Evolutionary conservation across 2,888 invertebrate genomes (phyloP), one percentile per base, ranked within the genome.

Genomic region (Ophioninae sp.): DNA sequence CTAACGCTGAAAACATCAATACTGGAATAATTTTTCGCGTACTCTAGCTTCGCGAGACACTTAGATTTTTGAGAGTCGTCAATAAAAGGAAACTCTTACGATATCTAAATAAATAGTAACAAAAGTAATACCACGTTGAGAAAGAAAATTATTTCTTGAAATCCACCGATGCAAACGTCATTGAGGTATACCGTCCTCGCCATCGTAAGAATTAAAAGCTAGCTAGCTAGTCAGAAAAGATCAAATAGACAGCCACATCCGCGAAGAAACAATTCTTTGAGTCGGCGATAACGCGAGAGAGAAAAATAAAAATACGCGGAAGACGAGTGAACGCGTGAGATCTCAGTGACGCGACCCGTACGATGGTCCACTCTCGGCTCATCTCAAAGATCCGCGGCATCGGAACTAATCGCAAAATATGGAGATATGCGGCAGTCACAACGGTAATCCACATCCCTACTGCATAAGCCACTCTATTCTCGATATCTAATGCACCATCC

Each of bases 381-480:
- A 30, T 70, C 74, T 41, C 61, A 59, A 20, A 68, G 56, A 69
- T 79, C 61, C 44, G 76, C 82, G 80, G 86, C 87, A 86, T 87
- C 86, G 86, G 85, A 87, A 87, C 89, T 87, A 88, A 90, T 87
- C 87, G 87, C 79, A 86, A 88, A 88, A 87, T 86, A 83, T 86
- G 89, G 88, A 89, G 88, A 89, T 89, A 88, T 82, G 87, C 86
- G 86, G 79, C 80, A 78, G 85, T 56, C 74, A 76, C 75, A 78
- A 65, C 82, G 82, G 75, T 79, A 76, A 83, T 70, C 39, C 76
- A 76, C 78, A 64, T 64, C 70, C 57, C 21, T 17, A 41, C 83
- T 65, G 50, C 37, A 44, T n/a, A 74, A 65, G 57, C 23, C 73
- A 57, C 80, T 73, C 65, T 56, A 67, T 72, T 61, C 64, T 72